These are phyloP conservation scores for Setipinna tenuifilis DNA, from an alignment of 2,797 vertebrate species.

Conservation along the genomic window DNA sequence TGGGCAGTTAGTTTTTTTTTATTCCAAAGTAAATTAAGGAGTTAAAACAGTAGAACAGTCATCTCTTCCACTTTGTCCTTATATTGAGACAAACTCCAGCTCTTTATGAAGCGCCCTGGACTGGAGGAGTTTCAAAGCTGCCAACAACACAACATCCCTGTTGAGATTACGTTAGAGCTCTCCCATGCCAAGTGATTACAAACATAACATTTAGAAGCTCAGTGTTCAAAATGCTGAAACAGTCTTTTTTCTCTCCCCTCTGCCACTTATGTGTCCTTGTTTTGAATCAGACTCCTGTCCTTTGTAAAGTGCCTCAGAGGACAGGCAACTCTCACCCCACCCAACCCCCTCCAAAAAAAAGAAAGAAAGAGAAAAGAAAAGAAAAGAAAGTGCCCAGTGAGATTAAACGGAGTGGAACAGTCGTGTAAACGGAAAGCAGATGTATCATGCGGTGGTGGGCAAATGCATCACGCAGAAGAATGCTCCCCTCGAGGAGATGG, in stretches of 20 bases:
- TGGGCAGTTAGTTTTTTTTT: no score
- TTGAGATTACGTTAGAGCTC: no score
- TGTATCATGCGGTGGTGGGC: not conserved
- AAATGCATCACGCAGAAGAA: not conserved
- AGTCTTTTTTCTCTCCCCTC: not conserved
- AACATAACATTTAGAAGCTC: not conserved
- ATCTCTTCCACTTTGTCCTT: no score
- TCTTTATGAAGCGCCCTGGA: no score
- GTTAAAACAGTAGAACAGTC: no score
- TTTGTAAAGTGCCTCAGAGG: not conserved
- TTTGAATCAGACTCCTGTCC: not conserved
- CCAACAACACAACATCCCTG: no score
- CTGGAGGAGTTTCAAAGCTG: no score
- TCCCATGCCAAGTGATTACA: not conserved
- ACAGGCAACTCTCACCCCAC: not conserved
- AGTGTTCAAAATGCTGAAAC: not conserved
- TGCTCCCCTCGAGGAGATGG: not conserved
- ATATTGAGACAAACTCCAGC: no score
- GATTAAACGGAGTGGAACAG: not conserved
- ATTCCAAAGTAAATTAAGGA: no score
- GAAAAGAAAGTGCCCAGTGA: not conserved
- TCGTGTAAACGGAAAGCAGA: not conserved
- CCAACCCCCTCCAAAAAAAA: no score
- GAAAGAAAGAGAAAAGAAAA: no score
- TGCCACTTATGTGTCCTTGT: not conserved